These are phyloP conservation scores for Drosophila borealis DNA, from an alignment of 2,888 invertebrate species.

Conservation along the genomic window DNA sequence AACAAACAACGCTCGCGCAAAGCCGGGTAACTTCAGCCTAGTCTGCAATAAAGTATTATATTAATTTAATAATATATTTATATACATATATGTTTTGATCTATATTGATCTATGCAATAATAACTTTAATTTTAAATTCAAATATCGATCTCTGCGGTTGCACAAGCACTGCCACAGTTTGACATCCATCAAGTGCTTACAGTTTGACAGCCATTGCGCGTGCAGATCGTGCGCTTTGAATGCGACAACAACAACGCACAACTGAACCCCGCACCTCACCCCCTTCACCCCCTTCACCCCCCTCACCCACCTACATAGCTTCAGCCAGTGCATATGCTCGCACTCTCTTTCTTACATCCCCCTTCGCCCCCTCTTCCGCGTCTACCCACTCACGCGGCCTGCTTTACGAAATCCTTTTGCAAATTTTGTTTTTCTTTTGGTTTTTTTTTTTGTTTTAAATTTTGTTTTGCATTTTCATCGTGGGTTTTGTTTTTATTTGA, in stretches of 20 bases:
- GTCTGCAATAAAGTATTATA: no score
- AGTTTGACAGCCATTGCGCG: no score
- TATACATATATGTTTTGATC: no score
- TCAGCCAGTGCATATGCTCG: not conserved
- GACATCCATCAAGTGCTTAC: no score
- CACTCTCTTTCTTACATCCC: not conserved
- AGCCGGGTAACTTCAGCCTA: no score
- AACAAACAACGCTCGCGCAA: no score
- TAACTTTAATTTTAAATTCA: no score
- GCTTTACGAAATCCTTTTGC: constrained; percentile 4
- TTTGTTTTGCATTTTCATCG: constrained; percentile 72
- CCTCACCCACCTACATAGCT: not conserved
- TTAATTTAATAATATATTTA: no score
- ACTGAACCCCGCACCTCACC: not conserved
- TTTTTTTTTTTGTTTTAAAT: constrained; percentile 34
- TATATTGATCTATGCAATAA: no score
- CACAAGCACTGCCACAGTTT: no score
- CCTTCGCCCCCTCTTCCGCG: not conserved
- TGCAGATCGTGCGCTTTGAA: not conserved
- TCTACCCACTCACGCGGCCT: not conserved
- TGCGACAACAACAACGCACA: not conserved
- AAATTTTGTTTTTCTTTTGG: not conserved
- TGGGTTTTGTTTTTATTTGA: constrained; percentile 81
- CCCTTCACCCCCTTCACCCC: fast-evolving
- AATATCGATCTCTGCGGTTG: no score